Evolutionary conservation across 2,888 invertebrate species (phyloP).

Genomic region (Tanytarsus gracilentus): DNA sequence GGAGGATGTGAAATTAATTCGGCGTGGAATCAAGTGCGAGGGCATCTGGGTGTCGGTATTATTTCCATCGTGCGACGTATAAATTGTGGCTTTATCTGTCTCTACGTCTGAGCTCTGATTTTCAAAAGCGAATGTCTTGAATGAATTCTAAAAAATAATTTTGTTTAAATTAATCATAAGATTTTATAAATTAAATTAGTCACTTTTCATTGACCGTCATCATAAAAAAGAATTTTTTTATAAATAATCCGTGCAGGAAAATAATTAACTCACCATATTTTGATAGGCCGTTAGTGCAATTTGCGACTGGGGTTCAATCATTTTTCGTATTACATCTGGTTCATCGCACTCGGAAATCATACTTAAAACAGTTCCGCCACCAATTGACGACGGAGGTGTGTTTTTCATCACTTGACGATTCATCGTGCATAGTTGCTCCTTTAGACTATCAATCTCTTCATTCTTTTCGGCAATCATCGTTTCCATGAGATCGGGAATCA

Average conservation of each 20-base stretch:
- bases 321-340: slow-evolving; percentile 51
- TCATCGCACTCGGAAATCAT: slow-evolving; percentile 55
- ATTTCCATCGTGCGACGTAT: background rate
- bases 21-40: slow-evolving; percentile 35
- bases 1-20: slow-evolving; percentile 45
- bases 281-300: background rate
- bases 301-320: slow-evolving; percentile 36
- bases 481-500: slow-evolving; percentile 51
- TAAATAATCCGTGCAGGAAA: too few species aligned
- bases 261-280: background rate
- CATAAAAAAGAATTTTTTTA: background rate
- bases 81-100: slow-evolving; percentile 17
- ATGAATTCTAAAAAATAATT: background rate
- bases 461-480: slow-evolving; percentile 60
- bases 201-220: background rate
- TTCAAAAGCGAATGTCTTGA: background rate
- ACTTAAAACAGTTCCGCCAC: background rate
- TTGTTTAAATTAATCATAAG: background rate
- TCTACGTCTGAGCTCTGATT: too few species aligned
- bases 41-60: slow-evolving; percentile 6
- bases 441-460: slow-evolving; percentile 55
- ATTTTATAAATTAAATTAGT: background rate
- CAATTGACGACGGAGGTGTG: background rate
- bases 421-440: slow-evolving; percentile 40
- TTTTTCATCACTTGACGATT: too few species aligned